These are phyloP conservation scores for Arrhopalites spinosus DNA, from an alignment of 2,888 invertebrate genomes.

Conservation along the genomic window DNA sequence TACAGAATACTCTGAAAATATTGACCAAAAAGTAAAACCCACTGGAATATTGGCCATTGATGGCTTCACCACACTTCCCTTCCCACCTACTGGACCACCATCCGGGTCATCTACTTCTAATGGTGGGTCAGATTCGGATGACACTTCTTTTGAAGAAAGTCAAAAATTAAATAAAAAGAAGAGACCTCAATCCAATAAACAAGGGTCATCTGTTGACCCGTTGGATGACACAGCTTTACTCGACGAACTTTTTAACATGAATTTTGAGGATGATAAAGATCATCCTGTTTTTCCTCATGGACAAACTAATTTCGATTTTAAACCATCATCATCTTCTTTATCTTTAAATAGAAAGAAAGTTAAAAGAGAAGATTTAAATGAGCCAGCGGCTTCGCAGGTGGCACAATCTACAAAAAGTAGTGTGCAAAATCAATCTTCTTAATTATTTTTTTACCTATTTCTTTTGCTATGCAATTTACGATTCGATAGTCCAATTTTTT, in stretches of 20 bases:
- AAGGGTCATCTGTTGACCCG: neutral
- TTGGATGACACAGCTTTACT: slow-evolving; percentile 16
- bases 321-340: neutral
- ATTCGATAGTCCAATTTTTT: too few species aligned
- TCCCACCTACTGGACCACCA: neutral
- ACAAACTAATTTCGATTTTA: slow-evolving; percentile 24
- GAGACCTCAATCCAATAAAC: neutral
- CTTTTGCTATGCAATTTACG: too few species aligned
- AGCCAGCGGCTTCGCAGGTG: neutral
- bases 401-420: neutral
- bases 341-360: too few species aligned
- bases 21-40: neutral
- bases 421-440: too few species aligned
- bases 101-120: neutral
- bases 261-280: slow-evolving; percentile 8
- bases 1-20: slow-evolving; percentile 20
- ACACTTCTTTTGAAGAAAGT: neutral
- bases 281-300: slow-evolving; percentile 4
- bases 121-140: neutral
- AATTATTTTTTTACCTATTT: too few species aligned
- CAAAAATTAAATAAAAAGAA: neutral
- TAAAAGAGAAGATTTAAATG: neutral
- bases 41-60: neutral
- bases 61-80: neutral
- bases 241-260: slow-evolving; percentile 7